phyloP scores from a whole-genome alignment of 1,140 invertebrate species.

The Ganaspis sp. region DNA sequence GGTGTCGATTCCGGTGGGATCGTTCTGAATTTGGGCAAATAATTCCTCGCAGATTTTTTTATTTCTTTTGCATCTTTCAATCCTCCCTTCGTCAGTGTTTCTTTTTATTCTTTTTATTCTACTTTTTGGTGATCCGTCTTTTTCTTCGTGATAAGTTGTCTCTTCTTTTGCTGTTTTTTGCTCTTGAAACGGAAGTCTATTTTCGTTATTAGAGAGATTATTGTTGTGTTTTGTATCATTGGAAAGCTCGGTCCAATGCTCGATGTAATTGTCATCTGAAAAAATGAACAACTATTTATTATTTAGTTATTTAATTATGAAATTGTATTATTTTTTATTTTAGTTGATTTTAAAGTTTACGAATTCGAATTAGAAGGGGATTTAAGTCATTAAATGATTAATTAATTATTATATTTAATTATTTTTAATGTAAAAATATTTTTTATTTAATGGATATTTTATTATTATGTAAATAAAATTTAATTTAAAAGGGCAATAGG shows the following conservation, averaged over 20 bases:
- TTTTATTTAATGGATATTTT: too few species aligned
- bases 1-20: neutral
- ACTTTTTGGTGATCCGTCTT: neutral
- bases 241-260: neutral
- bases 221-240: neutral
- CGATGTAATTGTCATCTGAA: neutral
- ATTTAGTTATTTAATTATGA: neutral
- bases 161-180: too few species aligned
- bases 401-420: too few species aligned
- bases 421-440: too few species aligned
- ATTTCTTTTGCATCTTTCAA: neutral
- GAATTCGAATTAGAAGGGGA: too few species aligned
- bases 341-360: too few species aligned
- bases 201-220: neutral
- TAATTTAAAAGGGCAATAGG: too few species aligned
- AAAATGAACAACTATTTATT: neutral
- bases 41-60: neutral
- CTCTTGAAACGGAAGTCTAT: too few species aligned
- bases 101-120: neutral
- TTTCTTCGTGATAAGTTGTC: neutral
- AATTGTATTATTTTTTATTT: too few species aligned
- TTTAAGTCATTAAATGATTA: too few species aligned
- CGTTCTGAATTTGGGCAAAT: neutral
- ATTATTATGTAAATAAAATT: too few species aligned
- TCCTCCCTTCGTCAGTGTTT: neutral